Conservation (phyloP, 2,888 invertebrate genomes). For the Temnothorax ravouxi region DNA sequence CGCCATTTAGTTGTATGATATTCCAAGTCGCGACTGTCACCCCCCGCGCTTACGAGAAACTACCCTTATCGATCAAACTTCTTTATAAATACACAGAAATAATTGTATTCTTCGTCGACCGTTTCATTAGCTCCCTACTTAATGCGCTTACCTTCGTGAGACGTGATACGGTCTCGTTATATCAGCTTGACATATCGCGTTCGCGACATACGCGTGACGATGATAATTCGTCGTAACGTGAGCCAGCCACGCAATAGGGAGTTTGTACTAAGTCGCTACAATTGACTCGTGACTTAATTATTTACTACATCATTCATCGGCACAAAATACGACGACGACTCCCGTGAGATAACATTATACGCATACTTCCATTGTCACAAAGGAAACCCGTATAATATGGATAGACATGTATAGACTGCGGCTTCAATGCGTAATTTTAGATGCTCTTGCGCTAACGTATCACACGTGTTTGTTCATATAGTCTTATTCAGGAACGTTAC, state of each 20-base stretch:
- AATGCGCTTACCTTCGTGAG: background rate
- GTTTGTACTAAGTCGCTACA: background rate
- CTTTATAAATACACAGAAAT: slow-evolving; percentile 1
- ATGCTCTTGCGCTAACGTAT: background rate
- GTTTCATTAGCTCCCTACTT: slow-evolving; percentile 3
- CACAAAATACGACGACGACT: background rate
- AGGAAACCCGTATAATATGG: background rate
- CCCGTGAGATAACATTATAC: slow-evolving; percentile 5
- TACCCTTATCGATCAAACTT: slow-evolving; percentile 40
- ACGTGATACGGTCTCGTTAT: slow-evolving; percentile 25
- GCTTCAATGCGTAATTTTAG: background rate
- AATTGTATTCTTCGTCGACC: slow-evolving; percentile 1
- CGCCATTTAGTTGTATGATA: background rate
- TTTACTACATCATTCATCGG: slow-evolving; percentile 32
- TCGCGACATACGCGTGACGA: slow-evolving; percentile 4
- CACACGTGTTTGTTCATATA: background rate
- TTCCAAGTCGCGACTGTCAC: background rate
- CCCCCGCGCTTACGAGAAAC: background rate
- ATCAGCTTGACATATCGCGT: slow-evolving; percentile 22
- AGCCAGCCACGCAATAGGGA: slow-evolving; percentile 5
- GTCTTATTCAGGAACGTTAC: background rate
- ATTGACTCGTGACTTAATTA: slow-evolving; percentile 37
- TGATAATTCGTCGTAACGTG: slow-evolving; percentile 26
- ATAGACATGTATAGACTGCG: background rate
- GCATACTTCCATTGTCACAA: background rate